Conservation (phyloP, 2,888 invertebrate species). For the Drosophila multiciliata region DNA sequence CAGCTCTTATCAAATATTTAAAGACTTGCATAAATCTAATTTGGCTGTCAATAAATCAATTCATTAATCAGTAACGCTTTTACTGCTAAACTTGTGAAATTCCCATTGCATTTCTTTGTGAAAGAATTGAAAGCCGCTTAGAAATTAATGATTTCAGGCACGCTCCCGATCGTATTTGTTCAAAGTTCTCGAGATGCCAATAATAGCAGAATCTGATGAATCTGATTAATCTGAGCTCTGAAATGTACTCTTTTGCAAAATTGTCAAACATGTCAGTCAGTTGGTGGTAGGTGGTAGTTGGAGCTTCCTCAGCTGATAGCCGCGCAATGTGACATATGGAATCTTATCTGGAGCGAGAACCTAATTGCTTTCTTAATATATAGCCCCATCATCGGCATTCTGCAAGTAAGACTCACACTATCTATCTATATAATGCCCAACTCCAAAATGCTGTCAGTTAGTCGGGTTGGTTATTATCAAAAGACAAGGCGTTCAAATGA, state of each 20-base stretch:
- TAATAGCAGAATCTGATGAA: slow-evolving; percentile 1
- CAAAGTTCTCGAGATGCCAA: not conserved
- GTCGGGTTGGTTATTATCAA: slow-evolving; percentile 25
- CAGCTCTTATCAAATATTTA: slow-evolving; percentile 21
- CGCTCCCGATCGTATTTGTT: not conserved
- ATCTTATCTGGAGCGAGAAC: slow-evolving; percentile 55
- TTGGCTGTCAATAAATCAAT: slow-evolving; percentile 17
- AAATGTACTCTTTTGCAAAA: slow-evolving; percentile 6
- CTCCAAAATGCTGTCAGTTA: slow-evolving; percentile 34
- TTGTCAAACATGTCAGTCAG: slow-evolving; percentile 1
- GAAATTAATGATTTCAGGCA: not conserved
- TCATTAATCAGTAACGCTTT: not conserved
- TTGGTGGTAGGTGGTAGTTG: not conserved
- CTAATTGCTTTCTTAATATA: slow-evolving; percentile 62
- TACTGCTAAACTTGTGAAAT: not conserved
- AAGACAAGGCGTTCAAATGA: slow-evolving; percentile 11
- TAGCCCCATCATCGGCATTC: slow-evolving; percentile 16
- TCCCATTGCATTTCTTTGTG: not conserved
- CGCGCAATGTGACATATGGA: slow-evolving; percentile 43
- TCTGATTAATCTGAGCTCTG: not conserved
- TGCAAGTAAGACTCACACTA: not conserved
- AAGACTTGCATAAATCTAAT: slow-evolving; percentile 21
- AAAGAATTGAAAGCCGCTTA: no score
- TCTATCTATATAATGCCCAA: slow-evolving; percentile 49
- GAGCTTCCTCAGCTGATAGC: slow-evolving; percentile 29